phyloP scores from a whole-genome alignment of 2,888 invertebrate species.

The Sclerodermus sp. region DNA sequence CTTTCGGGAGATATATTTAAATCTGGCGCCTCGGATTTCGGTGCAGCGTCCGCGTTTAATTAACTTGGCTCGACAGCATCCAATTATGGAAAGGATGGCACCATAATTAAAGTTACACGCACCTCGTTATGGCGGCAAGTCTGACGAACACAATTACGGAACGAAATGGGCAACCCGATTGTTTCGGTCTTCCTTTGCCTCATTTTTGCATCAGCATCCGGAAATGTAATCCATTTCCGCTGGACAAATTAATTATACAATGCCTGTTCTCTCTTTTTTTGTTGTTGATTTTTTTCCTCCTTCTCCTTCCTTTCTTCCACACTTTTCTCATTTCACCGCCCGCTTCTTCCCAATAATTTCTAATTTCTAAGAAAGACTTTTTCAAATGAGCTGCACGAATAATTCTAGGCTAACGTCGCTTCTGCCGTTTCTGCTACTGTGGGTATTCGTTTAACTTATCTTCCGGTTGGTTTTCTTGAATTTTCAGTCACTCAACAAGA shows the following conservation, averaged over 20 bases:
- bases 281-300: no score
- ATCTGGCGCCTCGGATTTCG: conserved; percentile 8
- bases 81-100: conserved; percentile 18
- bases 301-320: background rate
- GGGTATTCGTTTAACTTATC: no score
- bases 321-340: background rate
- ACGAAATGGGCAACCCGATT: background rate
- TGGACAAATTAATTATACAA: no score
- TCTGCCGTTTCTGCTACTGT: no score
- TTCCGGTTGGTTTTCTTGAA: conserved; percentile 10
- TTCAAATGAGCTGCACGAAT: no score
- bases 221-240: no score
- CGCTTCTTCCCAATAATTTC: background rate
- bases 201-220: no score
- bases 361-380: background rate
- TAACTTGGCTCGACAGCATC: conserved; percentile 13
- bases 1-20: conserved; percentile 8
- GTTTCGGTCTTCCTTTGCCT: no score
- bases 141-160: background rate
- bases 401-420: background rate
- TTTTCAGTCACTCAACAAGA: conserved; percentile 74
- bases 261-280: no score
- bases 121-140: background rate
- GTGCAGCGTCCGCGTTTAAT: conserved; percentile 15
- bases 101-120: conserved; percentile 16